Evolutionary conservation across 2,888 invertebrate species (phyloP), one percentile per base, ranked within the genome.

Genomic region (Idaea biselata): DNA sequence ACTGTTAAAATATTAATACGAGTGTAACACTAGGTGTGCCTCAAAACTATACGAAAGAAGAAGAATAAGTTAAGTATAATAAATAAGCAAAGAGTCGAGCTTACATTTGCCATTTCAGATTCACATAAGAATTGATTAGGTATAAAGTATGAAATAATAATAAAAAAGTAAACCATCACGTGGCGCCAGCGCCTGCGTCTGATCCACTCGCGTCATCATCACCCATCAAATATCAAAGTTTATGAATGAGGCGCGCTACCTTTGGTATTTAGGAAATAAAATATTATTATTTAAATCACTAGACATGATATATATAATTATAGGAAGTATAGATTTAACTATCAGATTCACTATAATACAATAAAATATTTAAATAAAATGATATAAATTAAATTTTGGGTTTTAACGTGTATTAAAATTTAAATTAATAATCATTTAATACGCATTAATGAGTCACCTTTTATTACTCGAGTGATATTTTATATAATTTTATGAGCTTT

Each of bases 201-300:
- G 44, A 44, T 44, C 14, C 14, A 44, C 14, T 44, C 44, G 44
- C 44, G 44, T 44, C 44, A 44, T 44, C 44, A 44, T 44, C 44
- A 44, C 44, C 8, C 44, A 44, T 44, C 44, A 44, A 44, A 57
- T 55, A 58, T 60, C 61, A 33, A 55, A 56, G 31, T 16, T 65
- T 61, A 63, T 62, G 66, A 66, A 66, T 66, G 66, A 59, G 58
- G 57, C 31, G 53, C 60, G 55, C 18, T 60, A 66, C 63, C 66
- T 66, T 63, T 66, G 66, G 18, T 61, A 66, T 63, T 66, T 53
- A 55, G 18, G 5, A 56, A 8, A 44, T 44, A 44, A 44, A 44
- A 11, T 44, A 44, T 44, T 44, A 44, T 44, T 44, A 44, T 44
- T 44, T 44, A 11, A 44, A 44, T 44, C 44, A 44, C 44, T 44